Evolutionary conservation across 2,797 vertebrate genomes (phyloP), one percentile per base, ranked within the genome.

Genomic region (Chloroceryle amazona): DNA sequence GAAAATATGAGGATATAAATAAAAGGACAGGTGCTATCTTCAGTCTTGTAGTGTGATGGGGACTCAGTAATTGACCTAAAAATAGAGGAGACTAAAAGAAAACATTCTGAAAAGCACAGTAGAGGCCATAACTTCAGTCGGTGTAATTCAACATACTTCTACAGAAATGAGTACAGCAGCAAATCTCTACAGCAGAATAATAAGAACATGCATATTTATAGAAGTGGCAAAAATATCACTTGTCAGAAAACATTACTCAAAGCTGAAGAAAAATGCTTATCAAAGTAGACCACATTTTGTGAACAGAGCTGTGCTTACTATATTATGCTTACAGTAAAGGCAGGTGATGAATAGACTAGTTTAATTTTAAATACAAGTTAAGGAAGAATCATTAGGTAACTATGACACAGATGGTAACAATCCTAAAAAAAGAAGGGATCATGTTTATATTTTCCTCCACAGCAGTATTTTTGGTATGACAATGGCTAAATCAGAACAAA

Each of bases 401-500:
- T 81, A 87, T 71, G 89, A 94, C 89, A 95, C 89, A 96, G 67
- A 97, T 76, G 79, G 93, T 74, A 93, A 96, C 89, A 93, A 83
- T n/a, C 93, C 81, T 84, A 94, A 96, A 97, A 63, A 95, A 91
- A 92, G 95, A 97, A 96, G 52, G 74, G 86, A 92, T 90, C 88
- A 86, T 96, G 86, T 96, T 96, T 95, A 93, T 97, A 76, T 96
- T 96, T 97, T 96, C 83, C 72, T 96, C 73, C 63, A 62, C 57
- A 71, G 51, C 37, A 91, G 87, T 94, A 94, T 96, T 96, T 96
- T 96, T 92, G 94, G 93, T 94, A 95, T 71, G 81, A 95, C 94
- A 97, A 97, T 96, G 75, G 83, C 93, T 94, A 96, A 96, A 91
- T 94, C 89, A 92, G 96, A 96, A 89, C 67, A 93, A 93, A 90